Conservation (phyloP, 1,140 invertebrate species). For the Solenopsis invicta region DNA sequence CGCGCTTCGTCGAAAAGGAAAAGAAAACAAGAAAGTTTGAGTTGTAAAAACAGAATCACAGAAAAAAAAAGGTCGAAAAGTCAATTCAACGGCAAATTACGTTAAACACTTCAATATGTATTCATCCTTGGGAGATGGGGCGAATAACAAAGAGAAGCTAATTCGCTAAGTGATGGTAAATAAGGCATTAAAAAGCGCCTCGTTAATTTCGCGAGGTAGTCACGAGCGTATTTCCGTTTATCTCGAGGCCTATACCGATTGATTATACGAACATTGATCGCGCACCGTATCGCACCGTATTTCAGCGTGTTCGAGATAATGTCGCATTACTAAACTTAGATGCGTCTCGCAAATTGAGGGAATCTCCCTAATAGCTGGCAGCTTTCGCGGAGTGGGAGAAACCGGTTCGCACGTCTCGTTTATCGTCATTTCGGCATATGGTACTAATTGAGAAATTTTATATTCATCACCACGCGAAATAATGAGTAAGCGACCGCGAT, state of each 20-base stretch:
- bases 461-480: neutral
- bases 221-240: neutral
- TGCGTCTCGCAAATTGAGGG: neutral
- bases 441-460: neutral
- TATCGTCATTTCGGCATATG: neutral
- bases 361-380: neutral
- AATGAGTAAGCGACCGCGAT: neutral
- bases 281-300: neutral
- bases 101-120: neutral
- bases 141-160: neutral
- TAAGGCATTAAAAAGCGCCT: neutral
- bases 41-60: neutral
- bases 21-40: neutral
- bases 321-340: neutral
- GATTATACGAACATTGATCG: constrained; percentile 6
- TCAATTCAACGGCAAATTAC: constrained; percentile 2
- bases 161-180: constrained; percentile 2
- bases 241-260: neutral
- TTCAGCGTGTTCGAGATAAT: neutral
- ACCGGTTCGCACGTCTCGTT: constrained; percentile 12
- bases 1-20: neutral
- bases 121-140: neutral
- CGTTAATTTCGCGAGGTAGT: neutral
- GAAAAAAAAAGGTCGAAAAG: neutral
- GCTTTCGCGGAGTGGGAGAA: constrained; percentile 17